phyloP scores from a whole-genome alignment of 1,140 invertebrate genomes.

The Aphaenogaster floridana region DNA sequence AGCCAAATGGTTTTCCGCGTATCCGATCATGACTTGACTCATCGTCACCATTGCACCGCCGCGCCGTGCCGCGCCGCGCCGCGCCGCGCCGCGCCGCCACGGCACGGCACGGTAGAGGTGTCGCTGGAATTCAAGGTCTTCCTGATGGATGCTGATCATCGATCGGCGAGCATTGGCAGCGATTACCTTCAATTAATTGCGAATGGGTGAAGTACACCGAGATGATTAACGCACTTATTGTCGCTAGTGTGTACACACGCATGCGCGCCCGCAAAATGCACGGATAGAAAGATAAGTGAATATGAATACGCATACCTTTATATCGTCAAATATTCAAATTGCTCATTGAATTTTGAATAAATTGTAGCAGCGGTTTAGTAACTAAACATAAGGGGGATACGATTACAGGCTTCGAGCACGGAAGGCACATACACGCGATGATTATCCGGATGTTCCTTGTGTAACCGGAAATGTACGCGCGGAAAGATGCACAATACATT shows the following conservation, averaged over 20 bases:
- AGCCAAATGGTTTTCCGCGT: constrained; percentile 31
- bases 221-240: neutral
- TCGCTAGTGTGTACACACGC: neutral
- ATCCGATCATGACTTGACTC: constrained; percentile 60
- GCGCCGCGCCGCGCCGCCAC: too few relatives aligned
- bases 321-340: neutral
- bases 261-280: neutral
- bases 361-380: neutral
- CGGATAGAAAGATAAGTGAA: neutral
- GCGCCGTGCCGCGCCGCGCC: too few relatives aligned
- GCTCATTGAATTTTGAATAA: constrained; percentile 26
- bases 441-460: constrained; percentile 39
- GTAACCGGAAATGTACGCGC: constrained; percentile 18
- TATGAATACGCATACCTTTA: neutral
- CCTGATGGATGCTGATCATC: neutral
- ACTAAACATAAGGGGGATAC: constrained; percentile 16
- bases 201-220: constrained; percentile 5
- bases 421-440: constrained; percentile 23
- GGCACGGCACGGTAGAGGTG: neutral
- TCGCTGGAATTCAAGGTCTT: constrained; percentile 15
- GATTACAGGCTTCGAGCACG: constrained; percentile 15
- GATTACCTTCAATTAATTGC: neutral
- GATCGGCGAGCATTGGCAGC: neutral
- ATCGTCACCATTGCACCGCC: neutral
- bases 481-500: constrained; percentile 21